These are phyloP conservation scores for Tetropium fuscum DNA, from an alignment of 2,888 invertebrate species.

Conservation along the genomic window DNA sequence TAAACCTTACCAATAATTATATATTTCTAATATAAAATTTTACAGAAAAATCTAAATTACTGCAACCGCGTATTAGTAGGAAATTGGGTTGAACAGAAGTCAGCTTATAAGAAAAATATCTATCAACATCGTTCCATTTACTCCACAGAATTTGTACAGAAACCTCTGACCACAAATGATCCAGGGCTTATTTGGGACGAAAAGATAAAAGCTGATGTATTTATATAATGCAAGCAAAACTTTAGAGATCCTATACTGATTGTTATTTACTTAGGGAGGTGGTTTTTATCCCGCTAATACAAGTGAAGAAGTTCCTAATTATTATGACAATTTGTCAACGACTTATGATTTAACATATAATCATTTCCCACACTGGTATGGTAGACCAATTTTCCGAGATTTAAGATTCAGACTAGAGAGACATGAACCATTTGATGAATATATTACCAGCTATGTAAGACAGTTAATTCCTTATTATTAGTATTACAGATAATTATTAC, in stretches of 20 bases:
- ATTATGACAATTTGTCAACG: constrained; percentile 67
- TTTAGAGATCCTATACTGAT: not conserved
- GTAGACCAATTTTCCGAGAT: constrained; percentile 64
- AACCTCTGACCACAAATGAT: constrained; percentile 23
- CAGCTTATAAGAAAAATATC: constrained; percentile 37
- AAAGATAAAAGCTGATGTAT: constrained; percentile 29
- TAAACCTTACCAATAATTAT: not conserved
- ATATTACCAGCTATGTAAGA: constrained; percentile 37
- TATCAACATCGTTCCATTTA: constrained; percentile 43
- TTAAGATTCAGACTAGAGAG: constrained; percentile 65
- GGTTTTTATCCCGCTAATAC: constrained; percentile 63
- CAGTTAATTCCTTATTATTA: too few species aligned
- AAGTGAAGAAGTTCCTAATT: constrained; percentile 66
- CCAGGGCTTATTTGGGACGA: constrained; percentile 34
- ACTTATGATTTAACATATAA: constrained; percentile 69
- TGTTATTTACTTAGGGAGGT: constrained; percentile 61
- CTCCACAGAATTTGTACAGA: constrained; percentile 34
- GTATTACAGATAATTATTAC: too few species aligned
- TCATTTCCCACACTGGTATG: constrained; percentile 68
- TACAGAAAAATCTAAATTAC: constrained; percentile 44
- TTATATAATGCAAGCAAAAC: constrained; percentile 3
- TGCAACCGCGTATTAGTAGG: constrained; percentile 45
- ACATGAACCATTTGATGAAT: constrained; percentile 63
- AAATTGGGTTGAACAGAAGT: constrained; percentile 50
- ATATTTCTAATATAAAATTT: constrained; percentile 14